Evolutionary conservation across 1,140 invertebrate genomes (phyloP), one percentile per base, ranked within the genome.

Genomic region (Temnothorax curvispinosus): DNA sequence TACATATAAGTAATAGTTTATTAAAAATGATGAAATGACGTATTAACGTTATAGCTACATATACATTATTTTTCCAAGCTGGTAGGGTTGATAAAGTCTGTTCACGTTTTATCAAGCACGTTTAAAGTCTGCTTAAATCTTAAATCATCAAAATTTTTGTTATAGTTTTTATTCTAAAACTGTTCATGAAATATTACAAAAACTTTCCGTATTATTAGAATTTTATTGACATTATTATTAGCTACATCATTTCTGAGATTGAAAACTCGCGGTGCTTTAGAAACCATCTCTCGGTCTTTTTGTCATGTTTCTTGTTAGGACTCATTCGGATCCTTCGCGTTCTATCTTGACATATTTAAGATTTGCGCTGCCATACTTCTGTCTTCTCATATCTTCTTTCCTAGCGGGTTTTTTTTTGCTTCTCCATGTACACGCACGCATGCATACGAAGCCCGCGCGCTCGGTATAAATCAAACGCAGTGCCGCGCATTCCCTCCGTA

Each of bases 381-480:
- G 9, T 85, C 50, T 69, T 82, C 76, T 62, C 69, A 58, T 67
- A 47, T 78, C 64, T 65, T 35, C 35, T 52, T 85, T 54, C 74
- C 67, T 76, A 50, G 80, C 52, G 41, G 13, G 27, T 65, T 52
- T 84, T 52, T 84, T 85, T 77, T 88, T 74, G 27, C 27, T 54
- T 71, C 47, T 60, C 74, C 44, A 75, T 77, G 18, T 87, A 11
- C 52, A 65, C 86, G 32, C 67, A 60, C 56, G 58, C 47, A 18
- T 35, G 62, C 86, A 67, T 62, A 72, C 50, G 18, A 77, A 85
- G 44, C n/a, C 35, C 64, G 64, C 56, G 64, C 56, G 47, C 67
- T 87, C 89, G 91, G 88, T 84, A 93, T 94, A 94, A 94, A 94
- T 94, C 93, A 94, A 94, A 93, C 90, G 88, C 76, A 71, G 75